Conservation (phyloP, 2,113 vertebrate genomes). For the Plestiodon gilberti region DNA sequence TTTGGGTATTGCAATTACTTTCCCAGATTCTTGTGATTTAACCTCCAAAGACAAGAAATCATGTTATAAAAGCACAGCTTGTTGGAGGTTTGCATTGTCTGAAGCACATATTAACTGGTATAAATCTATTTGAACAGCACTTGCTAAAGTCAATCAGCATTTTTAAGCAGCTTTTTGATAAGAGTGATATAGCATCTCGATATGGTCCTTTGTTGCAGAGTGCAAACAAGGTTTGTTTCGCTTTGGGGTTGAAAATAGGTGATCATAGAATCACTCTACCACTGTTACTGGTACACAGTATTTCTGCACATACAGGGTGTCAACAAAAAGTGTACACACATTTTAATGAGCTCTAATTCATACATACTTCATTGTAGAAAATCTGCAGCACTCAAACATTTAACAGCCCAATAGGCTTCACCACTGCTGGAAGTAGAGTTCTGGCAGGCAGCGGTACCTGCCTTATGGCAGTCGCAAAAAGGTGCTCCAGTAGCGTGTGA, state of each 20-base stretch:
- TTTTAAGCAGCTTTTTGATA: constrained; percentile 35
- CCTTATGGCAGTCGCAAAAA: too few species aligned
- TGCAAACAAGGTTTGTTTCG: constrained; percentile 33
- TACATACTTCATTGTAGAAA: too few species aligned
- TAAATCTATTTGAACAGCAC: constrained; percentile 39
- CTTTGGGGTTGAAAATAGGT: not conserved
- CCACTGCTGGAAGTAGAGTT: too few species aligned
- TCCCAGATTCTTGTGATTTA: not conserved
- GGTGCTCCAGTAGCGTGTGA: too few species aligned
- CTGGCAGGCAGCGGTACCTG: too few species aligned
- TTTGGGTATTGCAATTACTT: not conserved
- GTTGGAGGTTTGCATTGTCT: constrained; percentile 5
- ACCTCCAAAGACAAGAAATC: not conserved
- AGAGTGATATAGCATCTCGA: constrained; percentile 9
- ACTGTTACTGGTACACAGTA: too few species aligned
- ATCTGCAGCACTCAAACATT: too few species aligned
- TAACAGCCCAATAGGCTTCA: too few species aligned
- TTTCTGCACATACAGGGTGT: too few species aligned
- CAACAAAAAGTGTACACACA: too few species aligned
- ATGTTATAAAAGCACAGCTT: not conserved
- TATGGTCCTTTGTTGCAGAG: constrained; percentile 28
- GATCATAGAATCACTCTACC: too few species aligned
- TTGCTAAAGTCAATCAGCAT: constrained; percentile 49
- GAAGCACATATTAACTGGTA: not conserved
- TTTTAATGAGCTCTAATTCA: too few species aligned